These are phyloP conservation scores for Corvus hawaiiensis DNA, from an alignment of 2,113 vertebrate genomes.

Conservation along the genomic window DNA sequence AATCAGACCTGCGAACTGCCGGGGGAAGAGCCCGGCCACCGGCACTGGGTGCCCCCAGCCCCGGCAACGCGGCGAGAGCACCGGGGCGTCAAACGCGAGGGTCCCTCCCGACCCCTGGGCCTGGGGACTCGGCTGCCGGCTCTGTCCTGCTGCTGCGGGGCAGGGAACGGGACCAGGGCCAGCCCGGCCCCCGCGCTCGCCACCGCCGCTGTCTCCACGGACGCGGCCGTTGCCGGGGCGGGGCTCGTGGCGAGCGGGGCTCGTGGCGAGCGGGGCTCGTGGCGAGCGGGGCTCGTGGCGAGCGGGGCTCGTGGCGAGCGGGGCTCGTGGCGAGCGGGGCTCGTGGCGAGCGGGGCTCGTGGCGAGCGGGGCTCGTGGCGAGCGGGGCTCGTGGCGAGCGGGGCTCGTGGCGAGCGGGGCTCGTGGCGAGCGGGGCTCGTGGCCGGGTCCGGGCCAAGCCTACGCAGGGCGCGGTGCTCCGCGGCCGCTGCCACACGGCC, in stretches of 20 bases:
- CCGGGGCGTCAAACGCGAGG: neutral
- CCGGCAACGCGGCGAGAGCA: neutral
- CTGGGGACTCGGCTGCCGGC: neutral
- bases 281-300: neutral
- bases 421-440: neutral
- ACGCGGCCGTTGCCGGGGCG: constrained; percentile 5
- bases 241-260: neutral
- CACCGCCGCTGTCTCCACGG: neutral
- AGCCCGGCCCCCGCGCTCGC: neutral
- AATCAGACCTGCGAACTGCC: neutral
- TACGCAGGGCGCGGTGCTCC: neutral
- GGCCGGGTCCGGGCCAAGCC: neutral
- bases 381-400: no score
- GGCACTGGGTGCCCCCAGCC: neutral
- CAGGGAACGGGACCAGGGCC: neutral
- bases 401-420: neutral
- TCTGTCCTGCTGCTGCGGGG: neutral
- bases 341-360: neutral
- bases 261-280: neutral
- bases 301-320: no score
- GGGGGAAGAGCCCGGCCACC: neutral
- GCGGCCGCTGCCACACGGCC: neutral
- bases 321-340: neutral
- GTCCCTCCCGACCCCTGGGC: neutral
- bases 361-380: neutral